Evolutionary conservation across 2,113 vertebrate genomes (phyloP), one percentile per base, ranked within the genome.

Genomic region (Synodontis membranacea): DNA sequence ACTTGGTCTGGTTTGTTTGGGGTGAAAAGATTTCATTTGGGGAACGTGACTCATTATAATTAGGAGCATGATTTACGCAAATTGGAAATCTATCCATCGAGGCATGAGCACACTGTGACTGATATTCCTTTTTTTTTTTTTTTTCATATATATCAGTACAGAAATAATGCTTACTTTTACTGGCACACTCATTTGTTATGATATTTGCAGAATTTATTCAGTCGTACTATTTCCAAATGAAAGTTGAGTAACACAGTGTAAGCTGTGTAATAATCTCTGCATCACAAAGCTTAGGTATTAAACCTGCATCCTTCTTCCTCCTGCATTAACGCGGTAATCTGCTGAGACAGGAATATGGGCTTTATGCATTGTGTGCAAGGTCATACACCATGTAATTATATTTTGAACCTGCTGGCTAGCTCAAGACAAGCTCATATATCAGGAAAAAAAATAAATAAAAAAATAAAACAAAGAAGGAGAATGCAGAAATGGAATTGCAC

Each of bases 351-450:
- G 48, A 82, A 70, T 82, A 58, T 50, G 34, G 74, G 83, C 79
- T 66, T 87, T 80, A 70, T 84, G 88, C 84, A 86, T 86, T 89
- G 89, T 89, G 87, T 82, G 88, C 84, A 84, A 85, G 88, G 89
- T 89, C 88, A 88, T 81, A 86, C 80, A 80, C 44, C 86, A 84
- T 86, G 88, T 87, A 89, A 90, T 90, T 88, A 90, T 88, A 87
- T 89, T 89, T 84, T 76, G 44, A 81, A 85, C 81, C 68, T 86
- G 88, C 86, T 78, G 82, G 83, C 62, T 64, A 62, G 62, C 86
- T 50, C 21, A 3, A 83, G 86, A 89, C 86, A 83, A 84, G 84
- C 81, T 75, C 86, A 88, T 90, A 87, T 19, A 88, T 87, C 76
- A 84, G 83, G 44, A 75, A 58, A 31, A 48, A 50, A 50, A 39